A percentile compares a stretch with the other conserved stretches of the same genome.
These are phyloP conservation scores for Eueides isabella DNA, from an alignment of 1,140 invertebrate species.

Conservation along the genomic window DNA sequence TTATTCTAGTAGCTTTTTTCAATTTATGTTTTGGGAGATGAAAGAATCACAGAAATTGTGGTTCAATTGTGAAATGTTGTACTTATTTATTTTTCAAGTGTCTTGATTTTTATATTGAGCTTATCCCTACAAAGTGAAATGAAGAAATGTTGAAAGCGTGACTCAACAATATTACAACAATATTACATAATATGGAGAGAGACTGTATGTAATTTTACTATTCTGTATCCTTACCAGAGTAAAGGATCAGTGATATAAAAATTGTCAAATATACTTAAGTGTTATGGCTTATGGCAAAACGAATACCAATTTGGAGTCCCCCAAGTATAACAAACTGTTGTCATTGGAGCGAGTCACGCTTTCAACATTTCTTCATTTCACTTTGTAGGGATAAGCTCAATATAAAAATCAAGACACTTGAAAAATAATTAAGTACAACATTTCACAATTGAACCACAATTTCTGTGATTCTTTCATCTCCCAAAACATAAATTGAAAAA, in stretches of 20 bases:
- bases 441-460: not conserved
- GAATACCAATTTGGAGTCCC: not conserved
- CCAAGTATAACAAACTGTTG: conserved; percentile 14
- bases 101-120: not conserved
- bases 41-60: not conserved
- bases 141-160: conserved; percentile 6
- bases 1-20: not conserved
- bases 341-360: conserved; percentile 17
- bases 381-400: conserved; percentile 1
- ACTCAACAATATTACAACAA: too few relatives aligned
- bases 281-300: conserved; percentile 19
- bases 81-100: not conserved
- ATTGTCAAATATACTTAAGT: not conserved
- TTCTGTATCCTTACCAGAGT: too few relatives aligned
- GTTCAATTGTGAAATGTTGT: not conserved
- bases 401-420: not conserved
- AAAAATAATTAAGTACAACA: not conserved
- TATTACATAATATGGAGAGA: too few relatives aligned
- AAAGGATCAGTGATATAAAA: not conserved
- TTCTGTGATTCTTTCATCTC: not conserved
- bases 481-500: not conserved
- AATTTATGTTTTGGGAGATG: not conserved
- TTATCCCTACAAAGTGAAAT: conserved; percentile 11
- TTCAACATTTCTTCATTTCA: conserved; percentile 9
- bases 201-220: too few relatives aligned